These are phyloP conservation scores for Meta bourneti DNA, from an alignment of 2,888 invertebrate species.

Conservation along the genomic window DNA sequence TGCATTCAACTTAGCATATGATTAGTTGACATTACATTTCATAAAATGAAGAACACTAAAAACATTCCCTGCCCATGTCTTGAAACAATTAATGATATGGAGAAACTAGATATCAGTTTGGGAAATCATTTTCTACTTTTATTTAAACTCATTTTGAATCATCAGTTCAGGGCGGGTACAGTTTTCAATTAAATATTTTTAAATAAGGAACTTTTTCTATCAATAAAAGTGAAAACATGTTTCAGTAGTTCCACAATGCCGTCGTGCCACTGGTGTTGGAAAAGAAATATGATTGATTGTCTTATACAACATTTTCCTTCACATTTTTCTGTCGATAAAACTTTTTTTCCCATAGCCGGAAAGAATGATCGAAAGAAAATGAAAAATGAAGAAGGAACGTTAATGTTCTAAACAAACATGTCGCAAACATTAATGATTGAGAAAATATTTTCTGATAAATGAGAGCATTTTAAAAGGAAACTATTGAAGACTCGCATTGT, in stretches of 20 bases:
- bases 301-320: background rate
- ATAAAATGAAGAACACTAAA: too few species aligned
- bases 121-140: background rate
- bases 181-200: background rate
- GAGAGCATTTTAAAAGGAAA: background rate
- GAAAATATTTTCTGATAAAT: background rate
- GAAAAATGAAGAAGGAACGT: background rate
- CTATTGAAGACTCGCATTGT: background rate
- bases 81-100: background rate
- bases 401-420: conserved; percentile 1
- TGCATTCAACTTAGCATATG: too few species aligned
- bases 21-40: too few species aligned
- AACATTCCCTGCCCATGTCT: too few species aligned
- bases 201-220: background rate
- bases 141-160: background rate
- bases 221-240: background rate
- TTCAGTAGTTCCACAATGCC: background rate
- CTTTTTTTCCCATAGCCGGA: background rate
- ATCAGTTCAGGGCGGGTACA: background rate
- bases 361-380: conserved; percentile 1
- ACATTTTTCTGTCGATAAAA: background rate
- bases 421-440: background rate
- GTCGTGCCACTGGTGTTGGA: background rate
- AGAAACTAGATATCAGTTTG: background rate
- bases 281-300: conserved; percentile 1